These are phyloP conservation scores for Aricia agestis DNA, from an alignment of 1,140 invertebrate genomes.

Conservation along the genomic window DNA sequence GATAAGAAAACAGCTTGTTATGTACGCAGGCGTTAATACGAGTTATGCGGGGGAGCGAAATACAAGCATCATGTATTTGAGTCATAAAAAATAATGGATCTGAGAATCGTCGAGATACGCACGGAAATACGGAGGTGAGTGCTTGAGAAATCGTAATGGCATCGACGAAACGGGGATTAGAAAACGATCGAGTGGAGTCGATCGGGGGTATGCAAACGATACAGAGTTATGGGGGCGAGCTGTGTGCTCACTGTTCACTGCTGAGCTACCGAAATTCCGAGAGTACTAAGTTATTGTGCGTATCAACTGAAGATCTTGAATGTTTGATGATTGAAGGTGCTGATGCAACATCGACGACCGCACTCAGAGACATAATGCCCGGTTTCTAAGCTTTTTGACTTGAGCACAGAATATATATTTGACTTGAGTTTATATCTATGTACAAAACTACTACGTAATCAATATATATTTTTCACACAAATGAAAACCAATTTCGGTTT, in stretches of 20 bases:
- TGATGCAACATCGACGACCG: no score
- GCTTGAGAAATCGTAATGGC: conserved; percentile 72
- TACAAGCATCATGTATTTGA: conserved; percentile 65
- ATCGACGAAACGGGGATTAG: conserved; percentile 72
- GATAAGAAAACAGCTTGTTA: conserved; percentile 5
- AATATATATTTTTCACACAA: no score
- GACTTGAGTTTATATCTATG: no score
- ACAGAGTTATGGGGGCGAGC: conserved; percentile 32
- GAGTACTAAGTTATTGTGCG: neutral
- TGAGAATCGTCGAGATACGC: conserved; percentile 73
- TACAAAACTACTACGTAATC: no score
- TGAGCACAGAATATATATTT: no score
- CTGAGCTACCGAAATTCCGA: neutral
- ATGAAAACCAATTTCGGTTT: no score
- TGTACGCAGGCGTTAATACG: conserved; percentile 13
- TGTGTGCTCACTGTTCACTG: neutral
- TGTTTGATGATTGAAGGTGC: no score
- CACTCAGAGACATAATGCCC: no score
- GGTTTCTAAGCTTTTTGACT: no score
- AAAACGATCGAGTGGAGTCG: conserved; percentile 69
- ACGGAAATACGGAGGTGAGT: conserved; percentile 69
- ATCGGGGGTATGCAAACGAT: conserved; percentile 50
- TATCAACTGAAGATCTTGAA: no score
- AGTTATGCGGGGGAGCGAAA: conserved; percentile 31
- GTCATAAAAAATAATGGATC: conserved; percentile 75